Evolutionary conservation across 1,140 invertebrate genomes (phyloP).

Genomic region (Leptoteleia sp.): DNA sequence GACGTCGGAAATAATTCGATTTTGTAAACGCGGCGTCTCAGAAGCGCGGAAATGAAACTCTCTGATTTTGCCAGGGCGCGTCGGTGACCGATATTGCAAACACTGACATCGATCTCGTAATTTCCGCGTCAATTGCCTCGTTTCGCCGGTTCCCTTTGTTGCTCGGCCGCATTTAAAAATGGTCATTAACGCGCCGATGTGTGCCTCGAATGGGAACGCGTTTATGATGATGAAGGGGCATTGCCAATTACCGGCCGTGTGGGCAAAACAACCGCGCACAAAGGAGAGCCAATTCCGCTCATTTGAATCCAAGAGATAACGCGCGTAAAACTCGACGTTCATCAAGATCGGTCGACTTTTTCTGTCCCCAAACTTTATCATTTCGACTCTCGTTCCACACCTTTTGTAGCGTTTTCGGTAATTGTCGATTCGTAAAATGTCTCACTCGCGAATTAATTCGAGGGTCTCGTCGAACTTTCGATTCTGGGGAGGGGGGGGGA

Average conservation of each 20-base stretch:
- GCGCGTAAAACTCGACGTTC: no score
- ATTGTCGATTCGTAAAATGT: no score
- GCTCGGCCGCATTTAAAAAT: constrained; percentile 9
- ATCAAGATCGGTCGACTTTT: no score
- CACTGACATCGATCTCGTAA: constrained; percentile 61
- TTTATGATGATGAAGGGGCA: constrained; percentile 20
- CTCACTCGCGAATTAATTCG: no score
- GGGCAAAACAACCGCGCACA: background rate
- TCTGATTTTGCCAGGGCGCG: constrained; percentile 45
- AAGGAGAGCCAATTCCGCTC: no score
- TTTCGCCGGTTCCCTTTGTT: constrained; percentile 42
- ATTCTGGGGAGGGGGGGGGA: no score
- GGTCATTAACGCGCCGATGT: constrained; percentile 13
- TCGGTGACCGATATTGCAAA: constrained; percentile 65
- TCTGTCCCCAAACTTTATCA: no score
- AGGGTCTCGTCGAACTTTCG: no score
- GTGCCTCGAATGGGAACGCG: constrained; percentile 6
- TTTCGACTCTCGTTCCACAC: no score
- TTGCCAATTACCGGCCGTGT: constrained; percentile 7
- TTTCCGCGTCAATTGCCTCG: constrained; percentile 57
- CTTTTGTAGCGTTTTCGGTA: no score
- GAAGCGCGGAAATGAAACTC: constrained; percentile 65
- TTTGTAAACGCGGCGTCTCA: constrained; percentile 63
- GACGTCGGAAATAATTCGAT: constrained; percentile 68
- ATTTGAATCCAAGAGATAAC: no score